Evolutionary conservation across 1,140 invertebrate genomes (phyloP), one percentile per base, ranked within the genome.

Genomic region (Acromyrmex heyeri): DNA sequence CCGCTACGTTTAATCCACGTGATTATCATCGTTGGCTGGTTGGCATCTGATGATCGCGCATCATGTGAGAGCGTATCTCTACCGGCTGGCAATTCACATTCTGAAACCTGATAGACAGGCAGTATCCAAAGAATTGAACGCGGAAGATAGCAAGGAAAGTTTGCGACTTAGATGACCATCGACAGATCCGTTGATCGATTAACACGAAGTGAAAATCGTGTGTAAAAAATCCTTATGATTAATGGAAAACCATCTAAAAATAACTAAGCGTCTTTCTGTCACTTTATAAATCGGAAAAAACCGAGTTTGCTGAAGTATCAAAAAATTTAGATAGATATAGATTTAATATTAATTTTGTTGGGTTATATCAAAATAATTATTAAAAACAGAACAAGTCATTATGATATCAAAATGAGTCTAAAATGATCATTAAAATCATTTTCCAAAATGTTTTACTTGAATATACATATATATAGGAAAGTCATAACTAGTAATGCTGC

Each of bases 1-100:
- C 61, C 67, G 62, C 77, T 89, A 91, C 91, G 89, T 91, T 89
- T 93, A 90, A 91, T 91, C 90, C 89, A 78, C 87, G 83, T 91
- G 92, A 93, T 93, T 93, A 92, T 92, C 88, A 90, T 91, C 90
- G 27, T 18, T 59, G 44, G 61, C 27, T 34, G 18, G 70, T 82
- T 64, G 18, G 61, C 86, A 86, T 86, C 50, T n/a, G 50, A 48
- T 53, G 87, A 88, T 88, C 88, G 27, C 30, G 59, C 76, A 61
- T 72, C 57, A 50, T 76, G 61, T 69, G 89, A 44, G 59, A 44
- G 59, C 30, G 61, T 86, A 72, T 75, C 50, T 59, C 78, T 67
- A 69, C 61, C 34, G 44, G 30, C 14, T 34, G 48, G 85, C 70
- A 64, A 86, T 88, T 76, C 87, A 82, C 79, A 85, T 75, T 61